Evolutionary conservation across 2,888 invertebrate genomes (phyloP), one percentile per base, ranked within the genome.

Genomic region (Girardia tigrina): DNA sequence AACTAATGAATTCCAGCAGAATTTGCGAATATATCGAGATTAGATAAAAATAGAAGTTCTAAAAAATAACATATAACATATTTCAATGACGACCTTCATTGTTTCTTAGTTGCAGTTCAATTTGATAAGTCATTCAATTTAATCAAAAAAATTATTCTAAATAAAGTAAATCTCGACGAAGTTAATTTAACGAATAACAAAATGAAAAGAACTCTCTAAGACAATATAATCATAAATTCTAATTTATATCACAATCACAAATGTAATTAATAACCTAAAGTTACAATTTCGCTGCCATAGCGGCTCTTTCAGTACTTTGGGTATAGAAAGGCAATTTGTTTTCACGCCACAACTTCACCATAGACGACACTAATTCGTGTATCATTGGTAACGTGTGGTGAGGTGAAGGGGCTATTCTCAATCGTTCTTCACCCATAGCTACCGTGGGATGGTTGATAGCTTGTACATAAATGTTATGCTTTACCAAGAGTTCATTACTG

Each of bases 401-500:
- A 14, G 95, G 95, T 0, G 95, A 94, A 0, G 95, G 94, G 0
- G 94, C 94, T 81, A 95, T 87, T 75, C 95, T 87, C 77, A 97
- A 87, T 80, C 94, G 90, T 84, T 97, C 95, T 82, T 91, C 88
- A 0, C 95, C 95, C 79, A 90, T 88, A 0, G 92, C 89, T 0
- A 97, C 95, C 0, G 95, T 97, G 4, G 95, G 95, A 85, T 93
- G 93, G 86, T 97, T 95, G 80, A 97, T 97, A n/a, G 94, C 91
- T 85, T 95, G 95, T 29, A 94, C 90, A 81, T 97, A 97, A 82
- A 95, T 94, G 0, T 92, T 91, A 81, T 89, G 89, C 77, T 90
- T 87, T 80, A 88, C 88, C 85, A 97, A 87, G 70, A 97, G 87
- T 70, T 89, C 87, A 83, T 94, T 92, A 0, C 92, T 92, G 77